A percentile compares a stretch with the other conserved stretches of the same genome.
Evolutionary conservation across 2,888 invertebrate species (phyloP).

Genomic region (Caprella mutica): DNA sequence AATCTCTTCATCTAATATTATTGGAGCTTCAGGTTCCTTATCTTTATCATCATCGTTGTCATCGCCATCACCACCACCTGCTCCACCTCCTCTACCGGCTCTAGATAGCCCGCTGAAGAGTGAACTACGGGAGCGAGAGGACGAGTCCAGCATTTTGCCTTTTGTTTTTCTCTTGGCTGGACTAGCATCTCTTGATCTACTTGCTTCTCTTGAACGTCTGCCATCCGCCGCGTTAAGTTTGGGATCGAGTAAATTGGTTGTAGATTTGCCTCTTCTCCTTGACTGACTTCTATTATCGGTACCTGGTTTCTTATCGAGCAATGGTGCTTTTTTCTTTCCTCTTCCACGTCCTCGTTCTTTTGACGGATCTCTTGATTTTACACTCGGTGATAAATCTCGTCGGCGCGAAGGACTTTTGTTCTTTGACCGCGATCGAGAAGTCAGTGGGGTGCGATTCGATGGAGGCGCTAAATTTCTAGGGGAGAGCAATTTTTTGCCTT

Average conservation of each 20-base stretch:
- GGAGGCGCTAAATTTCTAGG: too few species aligned
- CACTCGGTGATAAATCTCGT: too few species aligned
- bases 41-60: slow-evolving; percentile 10
- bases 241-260: background rate
- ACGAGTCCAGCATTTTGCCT: too few species aligned
- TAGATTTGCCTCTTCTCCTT: slow-evolving; percentile 1
- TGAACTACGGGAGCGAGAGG: too few species aligned
- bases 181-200: background rate
- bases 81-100: too few species aligned
- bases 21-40: slow-evolving; percentile 1
- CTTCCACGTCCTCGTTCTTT: slow-evolving; percentile 2
- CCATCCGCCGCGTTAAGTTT: background rate
- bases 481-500: too few species aligned
- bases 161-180: background rate
- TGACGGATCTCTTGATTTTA: too few species aligned
- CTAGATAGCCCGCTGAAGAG: too few species aligned
- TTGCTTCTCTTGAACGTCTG: background rate
- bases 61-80: background rate
- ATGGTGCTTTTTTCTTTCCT: background rate
- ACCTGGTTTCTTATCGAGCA: background rate
- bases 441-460: too few species aligned
- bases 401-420: background rate
- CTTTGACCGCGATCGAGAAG: too few species aligned
- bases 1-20: slow-evolving; percentile 7
- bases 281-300: background rate